Evolutionary conservation across 2,113 vertebrate species (phyloP), one percentile per base, ranked within the genome.

Genomic region (Varanus salvator): DNA sequence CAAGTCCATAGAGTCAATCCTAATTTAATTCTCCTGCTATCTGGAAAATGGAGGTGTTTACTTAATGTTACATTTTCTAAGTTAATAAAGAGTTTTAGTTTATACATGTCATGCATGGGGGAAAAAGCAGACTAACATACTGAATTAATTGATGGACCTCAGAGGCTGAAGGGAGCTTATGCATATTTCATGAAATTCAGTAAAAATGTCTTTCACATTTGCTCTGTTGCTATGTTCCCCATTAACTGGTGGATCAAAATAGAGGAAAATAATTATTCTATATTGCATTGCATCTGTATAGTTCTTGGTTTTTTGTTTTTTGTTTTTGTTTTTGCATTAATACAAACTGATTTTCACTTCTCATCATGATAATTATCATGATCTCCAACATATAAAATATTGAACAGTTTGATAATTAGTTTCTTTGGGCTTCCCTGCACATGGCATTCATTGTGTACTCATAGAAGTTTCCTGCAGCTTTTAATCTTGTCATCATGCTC

Each of bases 121-220:
- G 11, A 64, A 38, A 91, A 0, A 4, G 0, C 8, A 87, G 78
- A 90, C 0, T 15, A 92, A 92, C 74, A 50, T 3, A 64, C 17
- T 64, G 60, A 85, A 1, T 89, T 1, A 1, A 23, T 9, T n/a
- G 19, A 86, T 82, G 90, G n/a, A 11, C 4, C 23, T 71, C 31
- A 52, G 1, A 80, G 80, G 64, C 0, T 0, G 19, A 77, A 50
- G 0, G 60, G 81, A 66, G 2, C 77, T 81, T 84, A 6, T 8
- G 0, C 9, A 1, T 44, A 44, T 89, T 81, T 81, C 1, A 72
- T 83, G 6, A 78, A 92, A 89, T 76, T 25, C 4, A 66, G 0
- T 78, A 15, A 74, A 34, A 74, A 74, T 29, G 23, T 17, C 14
- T 34, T 74, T 31, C 14, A 74, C 29, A 74, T 74, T 74, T 15